These are phyloP conservation scores for Ctenopoma kingsleyae DNA, from an alignment of 2,797 vertebrate genomes.

Conservation along the genomic window DNA sequence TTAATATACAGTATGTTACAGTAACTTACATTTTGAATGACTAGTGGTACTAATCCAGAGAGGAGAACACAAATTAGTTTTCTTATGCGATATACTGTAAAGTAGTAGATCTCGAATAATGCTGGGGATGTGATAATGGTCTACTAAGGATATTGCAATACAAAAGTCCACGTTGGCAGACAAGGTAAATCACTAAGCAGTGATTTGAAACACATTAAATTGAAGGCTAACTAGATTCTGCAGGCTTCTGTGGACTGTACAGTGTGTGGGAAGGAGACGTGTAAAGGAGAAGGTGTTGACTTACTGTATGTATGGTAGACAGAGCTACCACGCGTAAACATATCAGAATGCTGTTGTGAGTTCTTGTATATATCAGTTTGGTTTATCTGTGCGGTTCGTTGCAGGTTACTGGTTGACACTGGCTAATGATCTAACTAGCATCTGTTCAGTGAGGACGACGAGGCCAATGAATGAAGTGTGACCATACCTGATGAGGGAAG, in stretches of 20 bases:
- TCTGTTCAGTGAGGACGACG: constrained; percentile 19
- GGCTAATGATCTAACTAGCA: constrained; percentile 1
- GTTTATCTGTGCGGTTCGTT: constrained; percentile 1
- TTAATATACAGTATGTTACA: background rate
- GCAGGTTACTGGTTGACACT: background rate
- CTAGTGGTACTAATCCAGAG: constrained; percentile 19
- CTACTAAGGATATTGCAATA: constrained; percentile 27
- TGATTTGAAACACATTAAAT: constrained; percentile 38
- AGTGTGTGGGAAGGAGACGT: constrained; percentile 10
- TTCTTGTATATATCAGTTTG: constrained; percentile 12
- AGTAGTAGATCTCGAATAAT: constrained; percentile 8
- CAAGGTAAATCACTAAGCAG: constrained; percentile 7
- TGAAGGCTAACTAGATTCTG: constrained; percentile 13
- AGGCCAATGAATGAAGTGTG: constrained; percentile 3
- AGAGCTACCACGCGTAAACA: background rate
- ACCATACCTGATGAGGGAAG: background rate
- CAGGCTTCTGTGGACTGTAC: background rate
- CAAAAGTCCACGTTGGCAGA: constrained; percentile 30
- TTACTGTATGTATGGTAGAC: background rate
- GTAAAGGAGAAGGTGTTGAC: constrained; percentile 11
- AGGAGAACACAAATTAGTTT: constrained; percentile 13
- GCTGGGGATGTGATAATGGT: constrained; percentile 5
- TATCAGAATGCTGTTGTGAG: background rate
- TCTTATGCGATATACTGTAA: constrained; percentile 1
- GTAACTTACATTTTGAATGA: constrained; percentile 5